Conservation (phyloP, 2,113 vertebrate species). For the Macaca nemestrina region DNA sequence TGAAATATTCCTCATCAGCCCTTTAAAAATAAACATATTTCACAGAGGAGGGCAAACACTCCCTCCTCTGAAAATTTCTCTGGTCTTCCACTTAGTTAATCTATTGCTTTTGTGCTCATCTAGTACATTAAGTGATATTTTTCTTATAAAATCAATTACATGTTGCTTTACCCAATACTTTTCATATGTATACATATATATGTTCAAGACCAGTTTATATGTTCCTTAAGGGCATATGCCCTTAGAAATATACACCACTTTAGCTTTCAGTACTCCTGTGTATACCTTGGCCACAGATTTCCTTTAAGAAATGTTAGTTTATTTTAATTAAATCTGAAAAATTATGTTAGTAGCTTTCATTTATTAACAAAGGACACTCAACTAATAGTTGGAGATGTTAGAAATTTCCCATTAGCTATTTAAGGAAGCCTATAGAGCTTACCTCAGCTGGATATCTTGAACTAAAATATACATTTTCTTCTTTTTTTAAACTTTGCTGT, state of each 20-base stretch:
- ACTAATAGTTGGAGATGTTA: background rate
- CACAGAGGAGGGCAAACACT: background rate
- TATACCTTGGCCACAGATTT: background rate
- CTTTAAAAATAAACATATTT: background rate
- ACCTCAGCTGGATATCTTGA: constrained; percentile 47
- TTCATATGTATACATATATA: background rate
- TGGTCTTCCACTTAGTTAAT: background rate
- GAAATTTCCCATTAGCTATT: constrained; percentile 33
- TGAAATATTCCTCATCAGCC: background rate
- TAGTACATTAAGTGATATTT: background rate
- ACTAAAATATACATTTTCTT: constrained; percentile 43
- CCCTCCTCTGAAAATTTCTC: background rate
- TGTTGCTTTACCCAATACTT: background rate
- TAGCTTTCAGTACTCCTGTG: background rate
- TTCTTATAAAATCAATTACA: background rate
- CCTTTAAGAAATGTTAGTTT: background rate
- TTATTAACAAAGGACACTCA: background rate
- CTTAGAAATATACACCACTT: background rate
- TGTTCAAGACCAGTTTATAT: background rate
- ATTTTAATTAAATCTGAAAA: constrained; percentile 47
- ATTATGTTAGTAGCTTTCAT: background rate
- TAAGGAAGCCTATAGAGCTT: background rate
- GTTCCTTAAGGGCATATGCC: background rate
- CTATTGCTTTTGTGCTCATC: background rate
- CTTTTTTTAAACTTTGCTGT: constrained; percentile 16